Base-by-base conservation (phyloP, 2,113 vertebrate species). In the Centrocercus urophasianus region DNA sequence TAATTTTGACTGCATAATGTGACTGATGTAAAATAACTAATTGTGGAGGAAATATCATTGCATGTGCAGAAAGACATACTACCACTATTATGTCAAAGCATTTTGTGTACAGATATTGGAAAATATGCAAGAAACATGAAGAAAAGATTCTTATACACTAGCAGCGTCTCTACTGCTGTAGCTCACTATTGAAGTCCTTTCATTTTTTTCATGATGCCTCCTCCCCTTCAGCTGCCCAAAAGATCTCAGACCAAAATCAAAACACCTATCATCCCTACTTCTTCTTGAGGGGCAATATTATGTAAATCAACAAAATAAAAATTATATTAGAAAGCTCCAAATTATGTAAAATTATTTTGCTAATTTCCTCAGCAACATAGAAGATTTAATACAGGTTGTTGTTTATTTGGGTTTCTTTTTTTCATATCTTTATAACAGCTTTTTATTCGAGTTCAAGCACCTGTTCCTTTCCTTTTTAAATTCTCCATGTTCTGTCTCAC, bases 201-300 rank as follows among this genome's bases (percentile, higher is more conserved):
- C 54, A 18, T 7, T 45, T 13, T 81, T 24, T 0, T 0, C 24
- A 10, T 0, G 9, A 22, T 34, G 32, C 1, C 52, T 70, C 77
- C 63, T 24, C 10, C 76, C 57, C 17, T 87, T 52, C 59, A 43
- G 5, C 11, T 57, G 34, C 5, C 22, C 5, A 1, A 45, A 6
- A 84, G 12, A 69, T 16, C 1, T 2, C 4, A 25, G 32, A 22
- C 6, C 13, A 52, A 67, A 87, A 65, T 36, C 14, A 48, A 40
- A 43, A 34, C 3, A 28, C 64, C 34, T n/a, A 27, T 11, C 13
- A 43, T 1, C 18, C 32, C 28, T 52, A 24, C 18, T 38, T 27
- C 7, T 63, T 63, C 10, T 40, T 63, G 47, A 34, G 34, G 24
- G 25, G 17, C 15, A 13, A 54, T 5, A 66, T 4, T 11, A 9